Conservation (phyloP, 1,140 invertebrate species). For the Ladona fulva region DNA sequence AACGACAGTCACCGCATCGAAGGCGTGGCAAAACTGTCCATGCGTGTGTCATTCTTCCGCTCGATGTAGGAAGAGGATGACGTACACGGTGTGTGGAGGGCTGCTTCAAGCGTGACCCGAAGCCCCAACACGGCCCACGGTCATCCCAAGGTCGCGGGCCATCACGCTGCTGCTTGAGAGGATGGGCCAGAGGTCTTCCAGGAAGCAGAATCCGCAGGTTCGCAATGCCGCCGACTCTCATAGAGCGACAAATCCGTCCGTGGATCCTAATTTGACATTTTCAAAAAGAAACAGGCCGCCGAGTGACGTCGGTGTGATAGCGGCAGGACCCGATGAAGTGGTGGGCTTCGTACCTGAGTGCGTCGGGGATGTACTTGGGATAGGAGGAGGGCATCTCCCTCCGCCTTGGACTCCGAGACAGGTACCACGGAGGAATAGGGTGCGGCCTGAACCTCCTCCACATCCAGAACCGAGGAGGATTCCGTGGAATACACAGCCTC, state of each 20-base stretch:
- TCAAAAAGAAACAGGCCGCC: neutral
- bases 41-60: too few relatives aligned
- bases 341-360: neutral
- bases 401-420: neutral
- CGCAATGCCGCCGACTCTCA: neutral
- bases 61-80: neutral
- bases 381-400: neutral
- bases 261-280: neutral
- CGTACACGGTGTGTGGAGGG: neutral
- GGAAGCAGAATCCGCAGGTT: neutral
- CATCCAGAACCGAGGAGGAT: neutral
- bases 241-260: neutral
- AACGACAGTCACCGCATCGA: neutral
- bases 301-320: neutral
- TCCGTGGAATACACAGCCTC: neutral
- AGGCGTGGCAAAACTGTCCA: neutral
- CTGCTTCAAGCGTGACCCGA: neutral
- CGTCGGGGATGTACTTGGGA: neutral
- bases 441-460: neutral
- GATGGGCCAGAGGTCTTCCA: slow-evolving; percentile 6
- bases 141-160: neutral
- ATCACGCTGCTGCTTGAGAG: neutral
- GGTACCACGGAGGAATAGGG: neutral
- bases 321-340: neutral
- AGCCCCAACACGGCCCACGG: neutral